Conservation (phyloP, 2,888 invertebrate genomes). For the Nomada lathburiana region DNA sequence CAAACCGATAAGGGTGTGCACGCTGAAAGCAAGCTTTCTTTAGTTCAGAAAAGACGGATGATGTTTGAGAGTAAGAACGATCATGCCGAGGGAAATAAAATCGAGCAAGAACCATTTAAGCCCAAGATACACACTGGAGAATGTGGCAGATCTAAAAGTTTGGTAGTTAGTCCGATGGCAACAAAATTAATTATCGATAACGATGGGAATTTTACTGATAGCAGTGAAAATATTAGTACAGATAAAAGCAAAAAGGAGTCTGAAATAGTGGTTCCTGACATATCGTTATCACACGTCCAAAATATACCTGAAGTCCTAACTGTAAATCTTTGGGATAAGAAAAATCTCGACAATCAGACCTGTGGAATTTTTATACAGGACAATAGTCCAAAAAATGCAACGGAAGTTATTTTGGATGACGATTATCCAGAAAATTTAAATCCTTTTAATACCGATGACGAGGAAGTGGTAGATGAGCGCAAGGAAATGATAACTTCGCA, state of each 20-base stretch:
- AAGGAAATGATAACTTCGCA: constrained; percentile 68
- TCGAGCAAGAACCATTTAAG: background rate
- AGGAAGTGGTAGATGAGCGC: constrained; percentile 85
- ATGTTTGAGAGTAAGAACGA: constrained; percentile 73
- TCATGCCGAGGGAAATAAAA: background rate
- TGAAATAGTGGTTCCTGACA: background rate
- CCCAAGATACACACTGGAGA: background rate
- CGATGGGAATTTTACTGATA: background rate
- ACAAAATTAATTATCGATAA: background rate
- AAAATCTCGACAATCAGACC: constrained; percentile 17
- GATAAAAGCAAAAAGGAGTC: background rate
- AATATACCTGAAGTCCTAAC: background rate
- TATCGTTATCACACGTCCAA: too few relatives aligned
- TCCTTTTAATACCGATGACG: constrained; percentile 92
- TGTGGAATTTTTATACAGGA: constrained; percentile 18
- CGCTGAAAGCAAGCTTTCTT: constrained; percentile 64
- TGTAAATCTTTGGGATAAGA: background rate
- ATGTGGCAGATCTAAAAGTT: background rate
- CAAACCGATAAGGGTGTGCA: constrained; percentile 56
- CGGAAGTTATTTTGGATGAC: constrained; percentile 67
- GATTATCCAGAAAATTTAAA: constrained; percentile 92
- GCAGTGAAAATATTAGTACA: background rate
- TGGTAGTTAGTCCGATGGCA: background rate
- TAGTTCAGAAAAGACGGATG: constrained; percentile 77
- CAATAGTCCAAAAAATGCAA: constrained; percentile 52